Evolutionary conservation across 2,797 vertebrate genomes (phyloP).

Genomic region (Catharus ustulatus): DNA sequence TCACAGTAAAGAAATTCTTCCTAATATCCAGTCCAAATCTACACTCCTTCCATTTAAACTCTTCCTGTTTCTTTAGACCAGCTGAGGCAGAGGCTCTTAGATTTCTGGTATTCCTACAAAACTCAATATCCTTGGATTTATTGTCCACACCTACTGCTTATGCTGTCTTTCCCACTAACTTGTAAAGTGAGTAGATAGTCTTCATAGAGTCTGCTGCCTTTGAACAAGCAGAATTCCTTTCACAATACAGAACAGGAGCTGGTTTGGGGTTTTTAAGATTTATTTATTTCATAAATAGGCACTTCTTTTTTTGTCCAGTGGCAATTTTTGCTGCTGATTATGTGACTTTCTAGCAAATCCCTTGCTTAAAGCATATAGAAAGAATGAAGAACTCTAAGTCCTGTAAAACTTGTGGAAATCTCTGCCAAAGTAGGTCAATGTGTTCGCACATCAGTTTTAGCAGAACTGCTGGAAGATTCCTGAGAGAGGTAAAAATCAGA

Average conservation of each 20-base stretch:
- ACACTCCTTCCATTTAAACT: neutral
- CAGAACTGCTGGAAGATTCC: slow-evolving; percentile 10
- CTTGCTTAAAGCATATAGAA: neutral
- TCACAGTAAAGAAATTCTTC: neutral
- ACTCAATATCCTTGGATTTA: neutral
- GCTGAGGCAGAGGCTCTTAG: neutral
- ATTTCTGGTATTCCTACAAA: neutral
- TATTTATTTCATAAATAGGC: neutral
- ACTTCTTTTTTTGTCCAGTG: neutral
- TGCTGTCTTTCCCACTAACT: neutral
- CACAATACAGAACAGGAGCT: neutral
- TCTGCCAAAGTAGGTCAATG: slow-evolving; percentile 28
- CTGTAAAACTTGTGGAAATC: slow-evolving; percentile 9
- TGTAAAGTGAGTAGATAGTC: neutral
- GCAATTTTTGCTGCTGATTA: neutral
- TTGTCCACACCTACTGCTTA: neutral
- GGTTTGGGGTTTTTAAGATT: neutral
- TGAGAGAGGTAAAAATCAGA: slow-evolving; percentile 26
- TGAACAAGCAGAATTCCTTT: neutral
- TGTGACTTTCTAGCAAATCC: slow-evolving; percentile 6
- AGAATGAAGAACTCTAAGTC: neutral
- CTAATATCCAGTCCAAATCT: neutral
- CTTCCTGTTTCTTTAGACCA: neutral
- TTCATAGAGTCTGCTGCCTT: neutral
- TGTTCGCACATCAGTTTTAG: slow-evolving; percentile 13